Conservation (phyloP, 2,888 invertebrate genomes). For the Phyto melanocephala region DNA sequence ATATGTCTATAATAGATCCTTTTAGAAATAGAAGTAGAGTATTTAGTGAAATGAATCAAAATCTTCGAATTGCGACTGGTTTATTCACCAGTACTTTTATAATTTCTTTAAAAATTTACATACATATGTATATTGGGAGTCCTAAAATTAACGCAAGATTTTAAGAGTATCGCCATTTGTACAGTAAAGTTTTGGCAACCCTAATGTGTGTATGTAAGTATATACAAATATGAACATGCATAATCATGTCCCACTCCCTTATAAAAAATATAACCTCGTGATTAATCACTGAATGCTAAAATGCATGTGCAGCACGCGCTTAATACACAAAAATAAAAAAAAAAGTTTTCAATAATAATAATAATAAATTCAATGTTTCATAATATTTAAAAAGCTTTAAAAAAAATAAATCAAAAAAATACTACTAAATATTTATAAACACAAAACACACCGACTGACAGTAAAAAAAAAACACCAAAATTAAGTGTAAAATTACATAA, state of each 20-base stretch:
- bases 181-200: no score
- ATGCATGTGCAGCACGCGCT: slow-evolving; percentile 18
- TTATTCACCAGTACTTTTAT: no score
- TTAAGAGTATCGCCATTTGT: no score
- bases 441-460: slow-evolving; percentile 12
- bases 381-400: slow-evolving; percentile 13
- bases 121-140: no score
- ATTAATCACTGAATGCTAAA: background rate
- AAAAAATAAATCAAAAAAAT: background rate
- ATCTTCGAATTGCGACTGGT: no score
- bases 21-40: no score
- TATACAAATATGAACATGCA: no score
- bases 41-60: no score
- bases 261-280: background rate
- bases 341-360: background rate
- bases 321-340: background rate
- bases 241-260: background rate
- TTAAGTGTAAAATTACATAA: slow-evolving; percentile 18
- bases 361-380: slow-evolving; percentile 9
- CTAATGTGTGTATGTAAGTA: no score
- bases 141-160: no score
- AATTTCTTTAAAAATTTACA: no score
- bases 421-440: background rate
- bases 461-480: slow-evolving; percentile 19
- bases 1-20: no score